A percentile compares a stretch with the other conserved stretches of the same genome.
Conservation (phyloP, 1,140 invertebrate species). For the Onthophagus taurus region DNA sequence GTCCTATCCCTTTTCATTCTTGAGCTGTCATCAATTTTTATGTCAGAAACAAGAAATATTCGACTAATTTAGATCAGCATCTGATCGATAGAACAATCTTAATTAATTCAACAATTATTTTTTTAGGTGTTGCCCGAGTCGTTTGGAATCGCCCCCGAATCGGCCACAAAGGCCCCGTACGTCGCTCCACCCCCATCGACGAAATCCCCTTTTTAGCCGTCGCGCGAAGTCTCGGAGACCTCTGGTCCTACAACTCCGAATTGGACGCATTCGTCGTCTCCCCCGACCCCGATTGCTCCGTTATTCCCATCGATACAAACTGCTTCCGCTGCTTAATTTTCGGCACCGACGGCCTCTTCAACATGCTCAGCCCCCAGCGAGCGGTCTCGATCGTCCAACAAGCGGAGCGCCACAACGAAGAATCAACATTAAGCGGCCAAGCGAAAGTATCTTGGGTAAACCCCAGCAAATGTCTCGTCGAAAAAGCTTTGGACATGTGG, state of each 20-base stretch:
- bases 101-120: neutral
- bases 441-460: too few relatives aligned
- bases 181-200: constrained; percentile 77
- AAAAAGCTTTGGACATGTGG: constrained; percentile 73
- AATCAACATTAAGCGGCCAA: constrained; percentile 40
- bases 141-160: constrained; percentile 90
- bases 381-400: constrained; percentile 76
- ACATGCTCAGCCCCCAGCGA: constrained; percentile 76
- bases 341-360: constrained; percentile 94
- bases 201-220: constrained; percentile 95
- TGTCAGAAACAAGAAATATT: too few relatives aligned
- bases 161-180: constrained; percentile 69
- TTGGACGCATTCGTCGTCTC: constrained; percentile 89
- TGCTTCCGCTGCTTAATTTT: constrained; percentile 82
- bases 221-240: constrained; percentile 86
- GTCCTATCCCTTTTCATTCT: too few relatives aligned
- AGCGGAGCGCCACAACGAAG: constrained; percentile 73
- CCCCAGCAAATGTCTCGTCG: constrained; percentile 83
- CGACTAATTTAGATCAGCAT: too few relatives aligned
- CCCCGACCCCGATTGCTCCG: constrained; percentile 92
- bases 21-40: too few relatives aligned
- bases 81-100: too few relatives aligned
- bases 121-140: constrained; percentile 73
- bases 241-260: constrained; percentile 93
- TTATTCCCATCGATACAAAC: constrained; percentile 73